A percentile compares a stretch with the other conserved stretches of the same genome.
phyloP scores from a whole-genome alignment of 2,888 invertebrate species.

The Mayetiola destructor region DNA sequence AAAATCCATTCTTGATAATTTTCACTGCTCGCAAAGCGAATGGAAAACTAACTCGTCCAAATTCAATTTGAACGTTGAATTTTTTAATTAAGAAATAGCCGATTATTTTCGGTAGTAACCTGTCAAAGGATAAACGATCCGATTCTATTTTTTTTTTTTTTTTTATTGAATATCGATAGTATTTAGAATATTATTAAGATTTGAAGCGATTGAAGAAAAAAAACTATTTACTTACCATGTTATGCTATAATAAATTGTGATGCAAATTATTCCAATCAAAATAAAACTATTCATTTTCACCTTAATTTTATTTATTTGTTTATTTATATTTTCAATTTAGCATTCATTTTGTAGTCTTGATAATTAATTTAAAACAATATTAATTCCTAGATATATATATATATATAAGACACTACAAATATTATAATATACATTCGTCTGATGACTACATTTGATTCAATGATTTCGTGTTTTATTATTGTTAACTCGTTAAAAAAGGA shows the following conservation, averaged over 20 bases:
- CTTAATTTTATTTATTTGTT: background rate
- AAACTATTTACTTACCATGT: conserved; percentile 40
- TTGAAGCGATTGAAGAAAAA: conserved; percentile 5
- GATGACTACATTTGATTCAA: background rate
- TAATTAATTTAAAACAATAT: background rate
- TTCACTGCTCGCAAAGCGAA: conserved; percentile 69
- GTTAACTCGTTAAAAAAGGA: background rate
- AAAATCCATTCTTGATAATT: conserved; percentile 63
- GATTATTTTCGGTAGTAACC: conserved; percentile 61
- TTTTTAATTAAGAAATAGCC: conserved; percentile 69
- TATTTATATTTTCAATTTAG: background rate
- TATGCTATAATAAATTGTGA: conserved; percentile 43
- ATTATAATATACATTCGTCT: no score
- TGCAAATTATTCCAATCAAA: conserved; percentile 28
- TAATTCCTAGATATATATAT: no score
- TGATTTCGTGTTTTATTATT: background rate
- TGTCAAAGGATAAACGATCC: conserved; percentile 28
- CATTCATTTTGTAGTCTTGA: background rate
- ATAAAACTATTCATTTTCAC: conserved; percentile 34
- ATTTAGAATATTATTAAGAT: background rate
- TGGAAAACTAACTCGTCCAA: conserved; percentile 67
- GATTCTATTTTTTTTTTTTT: background rate
- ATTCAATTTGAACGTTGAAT: conserved; percentile 62
- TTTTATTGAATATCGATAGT: background rate
- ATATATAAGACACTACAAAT: no score